A percentile compares a stretch with the other conserved stretches of the same genome.
These are phyloP conservation scores for Neuroscelio doddi DNA, from an alignment of 2,888 invertebrate genomes.

Conservation along the genomic window DNA sequence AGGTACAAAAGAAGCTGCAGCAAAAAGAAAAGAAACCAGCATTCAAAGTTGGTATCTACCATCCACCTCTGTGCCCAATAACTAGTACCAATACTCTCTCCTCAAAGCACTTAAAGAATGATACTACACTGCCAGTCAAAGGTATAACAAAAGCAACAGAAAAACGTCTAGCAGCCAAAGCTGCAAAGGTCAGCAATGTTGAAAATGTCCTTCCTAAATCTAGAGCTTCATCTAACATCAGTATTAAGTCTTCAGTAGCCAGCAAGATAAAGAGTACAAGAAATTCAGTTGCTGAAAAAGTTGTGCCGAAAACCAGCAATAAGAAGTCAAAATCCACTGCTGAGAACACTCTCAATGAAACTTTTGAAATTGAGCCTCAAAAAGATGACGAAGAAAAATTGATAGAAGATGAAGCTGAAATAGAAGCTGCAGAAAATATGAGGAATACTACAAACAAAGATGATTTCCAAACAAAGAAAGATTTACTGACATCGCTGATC, in stretches of 20 bases:
- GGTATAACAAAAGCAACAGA: conserved; percentile 62
- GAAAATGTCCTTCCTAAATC: conserved; percentile 1
- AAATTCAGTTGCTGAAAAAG: not conserved
- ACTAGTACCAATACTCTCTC: conserved; percentile 13
- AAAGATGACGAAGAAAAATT: conserved; percentile 8
- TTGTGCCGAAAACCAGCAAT: too few relatives aligned
- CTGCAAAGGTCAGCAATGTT: not conserved
- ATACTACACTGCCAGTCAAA: conserved; percentile 19
- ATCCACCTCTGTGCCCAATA: conserved; percentile 59
- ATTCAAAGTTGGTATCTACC: conserved; percentile 62
- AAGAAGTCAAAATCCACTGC: not conserved
- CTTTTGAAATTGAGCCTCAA: conserved; percentile 19
- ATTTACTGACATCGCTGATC: not conserved
- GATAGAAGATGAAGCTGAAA: not conserved
- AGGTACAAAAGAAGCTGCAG: conserved; percentile 43
- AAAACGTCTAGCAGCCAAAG: conserved; percentile 58
- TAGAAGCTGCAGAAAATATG: not conserved
- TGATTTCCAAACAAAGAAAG: too few relatives aligned
- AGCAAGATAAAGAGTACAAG: not conserved
- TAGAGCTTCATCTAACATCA: conserved; percentile 10
- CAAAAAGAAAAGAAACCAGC: conserved; percentile 53
- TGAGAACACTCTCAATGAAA: conserved; percentile 14
- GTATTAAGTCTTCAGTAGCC: conserved; percentile 5
- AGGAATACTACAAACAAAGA: too few relatives aligned
- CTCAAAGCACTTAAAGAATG: not conserved